Conservation (phyloP, 2,113 vertebrate species). For the Paradoxurus hermaphroditus region DNA sequence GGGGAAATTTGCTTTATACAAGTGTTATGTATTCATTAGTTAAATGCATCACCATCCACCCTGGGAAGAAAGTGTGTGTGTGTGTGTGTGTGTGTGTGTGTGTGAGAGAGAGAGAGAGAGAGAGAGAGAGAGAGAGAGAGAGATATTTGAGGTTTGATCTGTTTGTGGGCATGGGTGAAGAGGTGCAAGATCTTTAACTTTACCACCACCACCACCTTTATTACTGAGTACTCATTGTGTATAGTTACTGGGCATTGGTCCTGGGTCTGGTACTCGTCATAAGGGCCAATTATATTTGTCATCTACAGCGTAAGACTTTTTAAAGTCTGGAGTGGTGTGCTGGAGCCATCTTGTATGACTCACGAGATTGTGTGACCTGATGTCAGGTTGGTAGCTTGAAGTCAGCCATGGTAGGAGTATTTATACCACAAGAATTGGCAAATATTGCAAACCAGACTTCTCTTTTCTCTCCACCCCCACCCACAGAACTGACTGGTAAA, state of each 20-base stretch:
- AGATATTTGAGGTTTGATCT: not conserved
- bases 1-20: not conserved
- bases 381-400: not conserved
- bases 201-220: not conserved
- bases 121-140: too few relatives aligned
- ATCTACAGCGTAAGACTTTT: not conserved
- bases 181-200: not conserved
- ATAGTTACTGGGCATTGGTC: not conserved
- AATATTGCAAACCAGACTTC: not conserved
- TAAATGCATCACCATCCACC: not conserved
- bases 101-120: not conserved
- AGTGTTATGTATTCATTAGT: not conserved
- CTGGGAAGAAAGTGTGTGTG: not conserved
- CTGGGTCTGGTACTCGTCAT: not conserved
- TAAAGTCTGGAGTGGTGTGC: not conserved
- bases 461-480: not conserved
- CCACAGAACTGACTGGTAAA: not conserved
- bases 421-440: not conserved
- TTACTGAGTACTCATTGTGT: not conserved
- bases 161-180: not conserved
- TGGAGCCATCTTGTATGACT: not conserved
- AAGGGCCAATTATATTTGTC: not conserved
- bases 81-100: not conserved
- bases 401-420: not conserved
- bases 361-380: not conserved